phyloP scores from a whole-genome alignment of 2,888 invertebrate genomes.

The Camponotus fellah region DNA sequence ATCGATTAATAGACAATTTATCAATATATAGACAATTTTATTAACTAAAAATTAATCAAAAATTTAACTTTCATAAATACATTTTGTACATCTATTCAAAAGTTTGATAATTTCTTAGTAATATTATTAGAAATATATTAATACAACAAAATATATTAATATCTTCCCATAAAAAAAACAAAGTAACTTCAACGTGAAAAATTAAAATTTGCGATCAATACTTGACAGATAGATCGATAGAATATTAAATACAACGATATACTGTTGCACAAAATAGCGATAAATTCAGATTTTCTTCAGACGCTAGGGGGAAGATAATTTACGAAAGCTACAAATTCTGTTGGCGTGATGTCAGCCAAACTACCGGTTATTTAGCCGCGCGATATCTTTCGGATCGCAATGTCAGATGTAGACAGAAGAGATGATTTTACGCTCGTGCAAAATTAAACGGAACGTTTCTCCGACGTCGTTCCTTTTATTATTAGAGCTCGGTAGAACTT shows the following conservation, averaged over 20 bases:
- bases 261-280: conserved; percentile 1
- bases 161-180: not conserved
- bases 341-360: conserved; percentile 63
- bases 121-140: not conserved
- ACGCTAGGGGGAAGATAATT: conserved; percentile 61
- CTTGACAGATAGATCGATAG: not conserved
- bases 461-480: conserved; percentile 5
- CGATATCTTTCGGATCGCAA: conserved; percentile 50
- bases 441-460: conserved; percentile 57
- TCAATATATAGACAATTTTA: not conserved
- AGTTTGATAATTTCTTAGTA: not conserved
- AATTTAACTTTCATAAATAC: not conserved
- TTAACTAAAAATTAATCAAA: not conserved
- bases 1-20: too few relatives aligned
- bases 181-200: not conserved
- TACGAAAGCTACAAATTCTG: conserved; percentile 71
- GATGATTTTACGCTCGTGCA: conserved; percentile 32
- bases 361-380: conserved; percentile 65
- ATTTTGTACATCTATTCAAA: not conserved
- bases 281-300: not conserved
- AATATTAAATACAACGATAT: not conserved
- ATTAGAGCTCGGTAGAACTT: not conserved
- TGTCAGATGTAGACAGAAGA: conserved; percentile 26
- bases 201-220: not conserved
- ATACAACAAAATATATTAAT: not conserved